A percentile compares a stretch with the other conserved stretches of the same genome.
Evolutionary conservation across 2,888 invertebrate species (phyloP).

Genomic region (Choreutis nemorana): DNA sequence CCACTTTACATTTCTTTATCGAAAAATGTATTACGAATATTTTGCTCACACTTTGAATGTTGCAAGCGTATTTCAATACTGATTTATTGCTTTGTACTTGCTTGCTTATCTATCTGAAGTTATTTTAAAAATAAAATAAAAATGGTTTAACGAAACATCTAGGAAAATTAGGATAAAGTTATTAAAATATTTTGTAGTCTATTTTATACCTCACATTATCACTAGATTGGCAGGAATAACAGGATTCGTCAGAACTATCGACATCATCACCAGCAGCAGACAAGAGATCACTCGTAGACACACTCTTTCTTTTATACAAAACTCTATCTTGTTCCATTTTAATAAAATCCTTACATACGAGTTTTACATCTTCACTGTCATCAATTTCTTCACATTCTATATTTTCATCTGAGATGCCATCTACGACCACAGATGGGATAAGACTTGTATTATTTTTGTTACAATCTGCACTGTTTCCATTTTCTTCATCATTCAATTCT

Average conservation of each 20-base stretch:
- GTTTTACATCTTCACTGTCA: conserved; percentile 19
- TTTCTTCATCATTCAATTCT: conserved; percentile 21
- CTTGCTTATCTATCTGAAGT: no score
- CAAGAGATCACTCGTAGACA: conserved; percentile 39
- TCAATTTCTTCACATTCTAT: no score
- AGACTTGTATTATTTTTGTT: conserved; percentile 11
- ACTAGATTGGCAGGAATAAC: conserved; percentile 35
- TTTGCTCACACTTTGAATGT: no score
- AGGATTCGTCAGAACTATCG: conserved; percentile 41
- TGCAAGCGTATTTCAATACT: no score
- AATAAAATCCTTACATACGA: conserved; percentile 36
- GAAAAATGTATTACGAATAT: no score
- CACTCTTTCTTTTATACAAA: conserved; percentile 27
- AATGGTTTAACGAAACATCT: background rate
- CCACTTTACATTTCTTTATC: no score
- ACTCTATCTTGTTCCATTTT: conserved; percentile 35
- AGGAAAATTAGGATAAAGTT: no score
- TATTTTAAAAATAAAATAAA: background rate
- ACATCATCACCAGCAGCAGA: conserved; percentile 26
- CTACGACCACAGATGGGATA: conserved; percentile 42
- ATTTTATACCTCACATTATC: conserved; percentile 50
- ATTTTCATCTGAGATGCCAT: conserved; percentile 23
- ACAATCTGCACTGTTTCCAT: conserved; percentile 9
- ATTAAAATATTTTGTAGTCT: background rate
- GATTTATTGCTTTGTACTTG: no score